Base-by-base conservation (phyloP, 2,888 invertebrate species). In the Hymenopus coronatus region DNA sequence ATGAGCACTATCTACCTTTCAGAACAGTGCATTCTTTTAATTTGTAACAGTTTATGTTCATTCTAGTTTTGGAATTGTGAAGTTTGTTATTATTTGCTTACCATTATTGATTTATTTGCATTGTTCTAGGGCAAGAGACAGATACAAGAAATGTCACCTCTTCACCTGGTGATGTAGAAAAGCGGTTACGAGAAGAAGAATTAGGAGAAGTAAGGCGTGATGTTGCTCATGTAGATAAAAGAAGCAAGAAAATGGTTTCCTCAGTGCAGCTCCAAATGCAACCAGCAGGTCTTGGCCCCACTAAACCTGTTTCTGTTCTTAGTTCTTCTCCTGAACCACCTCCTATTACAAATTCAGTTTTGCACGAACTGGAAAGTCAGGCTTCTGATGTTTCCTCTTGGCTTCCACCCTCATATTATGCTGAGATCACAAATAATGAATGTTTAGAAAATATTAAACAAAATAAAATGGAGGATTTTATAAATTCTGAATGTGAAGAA, bases 231-330 rank as follows among this genome's bases (percentile, higher is more conserved):
- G 88, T 90, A n/a, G 90, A 90, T 88, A 90, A 90, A 87, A 86
- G 89, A 25, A 89, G 89, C 88, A 90, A 90, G 85, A 95, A 94
- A 94, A 95, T 93, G 93, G 93, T 95, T 91, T 95, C 94, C 90
- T 94, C 95, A 92, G 95, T 96, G 91, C 95, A 95, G 33, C 93
- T 96, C 88, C 95, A 95, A 92, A 94, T 96, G 92, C 95, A 95
- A 90, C 95, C 95, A 25, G 95, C 95, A 28, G 96, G 95, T 40
- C 92, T 95, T 91, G 88, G 88, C 28, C 89, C 88, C 15, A 83
- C 88, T 3, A 88, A 46, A 70, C 89, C 90, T 12, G 88, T 30
- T 14, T 84, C 88, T 28, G 40, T 87, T 40, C 28, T 30, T 54
- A 85, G 86, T 85, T 83, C 83, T 25, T 82, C 54, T 14, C 40